These are phyloP conservation scores for Callionymus lyra DNA, from an alignment of 2,113 vertebrate species.

Conservation along the genomic window DNA sequence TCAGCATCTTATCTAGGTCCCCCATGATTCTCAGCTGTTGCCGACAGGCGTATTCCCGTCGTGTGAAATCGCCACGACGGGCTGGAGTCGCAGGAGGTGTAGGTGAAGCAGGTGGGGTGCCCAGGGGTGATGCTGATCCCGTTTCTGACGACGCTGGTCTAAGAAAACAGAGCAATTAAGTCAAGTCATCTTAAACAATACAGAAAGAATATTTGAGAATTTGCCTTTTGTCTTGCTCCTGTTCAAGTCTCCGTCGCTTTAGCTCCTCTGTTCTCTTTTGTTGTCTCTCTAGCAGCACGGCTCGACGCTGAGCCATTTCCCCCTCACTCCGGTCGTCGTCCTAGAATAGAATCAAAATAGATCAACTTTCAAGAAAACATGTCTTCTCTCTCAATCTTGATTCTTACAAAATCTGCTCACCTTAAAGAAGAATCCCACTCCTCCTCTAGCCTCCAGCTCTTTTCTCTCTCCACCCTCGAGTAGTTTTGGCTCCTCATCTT, in stretches of 20 bases:
- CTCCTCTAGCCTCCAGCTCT: conserved; percentile 55
- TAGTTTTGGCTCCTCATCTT: conserved; percentile 19
- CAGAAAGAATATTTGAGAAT: conserved; percentile 1
- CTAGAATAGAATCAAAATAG: conserved; percentile 39
- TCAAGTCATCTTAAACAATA: neutral
- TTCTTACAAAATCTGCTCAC: conserved; percentile 26
- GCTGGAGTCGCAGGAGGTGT: conserved; percentile 63
- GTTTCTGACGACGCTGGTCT: conserved; percentile 20
- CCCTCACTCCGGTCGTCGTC: conserved; percentile 67
- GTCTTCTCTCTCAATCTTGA: too few species aligned
- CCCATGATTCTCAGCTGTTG: conserved; percentile 72
- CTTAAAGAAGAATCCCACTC: conserved; percentile 73
- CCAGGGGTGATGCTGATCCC: conserved; percentile 37
- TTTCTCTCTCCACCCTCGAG: conserved; percentile 53
- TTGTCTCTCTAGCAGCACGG: conserved; percentile 74
- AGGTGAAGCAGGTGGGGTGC: conserved; percentile 42
- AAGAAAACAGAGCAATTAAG: neutral
- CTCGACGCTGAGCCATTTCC: conserved; percentile 76
- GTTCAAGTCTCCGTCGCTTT: conserved; percentile 68
- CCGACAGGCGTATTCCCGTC: conserved; percentile 69
- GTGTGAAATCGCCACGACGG: conserved; percentile 74
- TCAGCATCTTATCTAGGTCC: conserved; percentile 46
- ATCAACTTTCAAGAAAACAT: too few species aligned
- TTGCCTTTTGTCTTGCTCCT: conserved; percentile 72
- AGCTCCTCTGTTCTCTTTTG: conserved; percentile 76